Conservation (phyloP, 2,888 invertebrate species). For the Aelia acuminata region DNA sequence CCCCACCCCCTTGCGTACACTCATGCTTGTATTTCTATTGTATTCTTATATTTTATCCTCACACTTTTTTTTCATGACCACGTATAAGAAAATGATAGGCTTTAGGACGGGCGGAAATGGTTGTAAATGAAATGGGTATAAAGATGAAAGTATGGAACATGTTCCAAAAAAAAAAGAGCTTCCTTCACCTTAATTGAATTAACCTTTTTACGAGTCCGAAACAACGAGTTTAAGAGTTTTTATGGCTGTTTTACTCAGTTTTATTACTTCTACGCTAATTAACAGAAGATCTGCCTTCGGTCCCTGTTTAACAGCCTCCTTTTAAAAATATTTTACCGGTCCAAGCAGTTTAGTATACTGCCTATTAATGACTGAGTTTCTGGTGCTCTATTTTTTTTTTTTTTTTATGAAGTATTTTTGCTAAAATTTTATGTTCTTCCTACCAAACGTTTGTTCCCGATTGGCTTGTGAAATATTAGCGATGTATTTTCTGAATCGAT, state of each 20-base stretch:
- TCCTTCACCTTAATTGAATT: conserved; percentile 51
- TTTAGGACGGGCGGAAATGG: background rate
- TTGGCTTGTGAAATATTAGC: background rate
- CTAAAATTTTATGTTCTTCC: background rate
- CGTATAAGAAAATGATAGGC: background rate
- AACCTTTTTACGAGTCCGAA: conserved; percentile 49
- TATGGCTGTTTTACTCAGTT: conserved; percentile 13
- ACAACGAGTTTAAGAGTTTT: conserved; percentile 49
- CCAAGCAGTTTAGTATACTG: background rate
- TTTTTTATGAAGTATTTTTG: background rate
- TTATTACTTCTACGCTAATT: conserved; percentile 45
- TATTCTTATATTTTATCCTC: too few species aligned
- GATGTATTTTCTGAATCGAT: too few species aligned
- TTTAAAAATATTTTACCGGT: conserved; percentile 28
- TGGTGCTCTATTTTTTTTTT: background rate
- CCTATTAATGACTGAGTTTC: background rate
- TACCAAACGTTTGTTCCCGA: background rate
- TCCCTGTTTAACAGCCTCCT: background rate
- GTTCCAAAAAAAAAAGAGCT: background rate
- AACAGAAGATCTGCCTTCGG: conserved; percentile 7
- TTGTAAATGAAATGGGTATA: background rate
- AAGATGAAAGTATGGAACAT: background rate
- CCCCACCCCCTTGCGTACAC: too few species aligned
- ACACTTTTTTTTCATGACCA: background rate
- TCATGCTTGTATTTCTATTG: too few species aligned